phyloP scores from a whole-genome alignment of 1,140 invertebrate species.

The Laupala kohalensis region DNA sequence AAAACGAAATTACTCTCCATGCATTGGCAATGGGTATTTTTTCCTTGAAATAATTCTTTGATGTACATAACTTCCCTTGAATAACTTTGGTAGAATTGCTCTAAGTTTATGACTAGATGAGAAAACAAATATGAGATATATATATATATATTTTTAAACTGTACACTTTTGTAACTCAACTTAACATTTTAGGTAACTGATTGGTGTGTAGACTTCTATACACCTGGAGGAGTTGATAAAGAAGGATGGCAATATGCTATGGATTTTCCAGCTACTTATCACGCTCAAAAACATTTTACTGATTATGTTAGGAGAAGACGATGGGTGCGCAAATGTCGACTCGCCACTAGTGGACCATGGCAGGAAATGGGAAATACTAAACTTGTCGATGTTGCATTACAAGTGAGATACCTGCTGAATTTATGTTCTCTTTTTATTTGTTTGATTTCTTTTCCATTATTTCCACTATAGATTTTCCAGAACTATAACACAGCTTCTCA shows the following conservation, averaged over 20 bases:
- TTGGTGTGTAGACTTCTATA: constrained; percentile 79
- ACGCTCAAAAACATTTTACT: constrained; percentile 69
- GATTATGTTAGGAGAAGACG: constrained; percentile 74
- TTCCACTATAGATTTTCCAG: neutral
- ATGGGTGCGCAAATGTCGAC: constrained; percentile 71
- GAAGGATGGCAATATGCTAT: constrained; percentile 92
- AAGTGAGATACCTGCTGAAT: constrained; percentile 36
- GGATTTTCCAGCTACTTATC: constrained; percentile 77
- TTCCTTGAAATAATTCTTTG: too few species aligned
- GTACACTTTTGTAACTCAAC: neutral
- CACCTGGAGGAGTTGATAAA: constrained; percentile 73
- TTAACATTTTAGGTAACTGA: constrained; percentile 51
- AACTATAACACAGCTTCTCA: neutral
- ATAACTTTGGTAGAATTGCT: too few species aligned
- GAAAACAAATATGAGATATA: too few species aligned
- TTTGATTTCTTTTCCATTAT: too few species aligned
- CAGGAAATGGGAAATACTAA: constrained; percentile 68
- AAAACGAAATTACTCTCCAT: constrained; percentile 69
- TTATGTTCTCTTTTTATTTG: too few species aligned
- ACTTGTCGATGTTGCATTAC: constrained; percentile 64
- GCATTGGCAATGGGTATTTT: constrained; percentile 82
- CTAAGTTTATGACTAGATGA: too few species aligned
- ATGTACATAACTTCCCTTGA: too few species aligned
- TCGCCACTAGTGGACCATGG: constrained; percentile 79
- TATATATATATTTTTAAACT: neutral